Conservation (phyloP, 2,797 vertebrate genomes). For the Argyrosomus regius region DNA sequence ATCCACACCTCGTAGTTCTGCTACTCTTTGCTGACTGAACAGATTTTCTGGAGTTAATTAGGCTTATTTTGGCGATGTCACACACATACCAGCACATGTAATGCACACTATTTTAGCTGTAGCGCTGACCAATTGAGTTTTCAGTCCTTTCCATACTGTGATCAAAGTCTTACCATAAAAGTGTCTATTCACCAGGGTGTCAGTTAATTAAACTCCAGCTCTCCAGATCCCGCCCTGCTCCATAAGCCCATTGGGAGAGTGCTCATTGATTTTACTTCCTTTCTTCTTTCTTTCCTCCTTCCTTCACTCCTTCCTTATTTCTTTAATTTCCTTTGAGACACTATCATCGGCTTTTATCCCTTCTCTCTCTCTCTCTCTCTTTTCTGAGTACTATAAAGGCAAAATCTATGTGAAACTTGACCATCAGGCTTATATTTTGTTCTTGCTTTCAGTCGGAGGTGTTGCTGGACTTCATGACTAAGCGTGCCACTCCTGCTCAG, state of each 20-base stretch:
- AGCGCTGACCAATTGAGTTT: conserved; percentile 28
- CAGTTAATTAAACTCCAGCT: conserved; percentile 64
- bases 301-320: not conserved
- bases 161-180: conserved; percentile 49
- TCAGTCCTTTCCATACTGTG: conserved; percentile 25
- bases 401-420: not conserved
- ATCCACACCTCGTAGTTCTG: no score
- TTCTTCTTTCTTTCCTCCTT: conserved; percentile 12
- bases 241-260: conserved; percentile 19
- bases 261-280: conserved; percentile 50
- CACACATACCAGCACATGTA: not conserved
- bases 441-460: conserved; percentile 65
- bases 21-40: not conserved
- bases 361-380: not conserved
- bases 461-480: conserved; percentile 63
- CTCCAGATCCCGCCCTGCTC: conserved; percentile 16
- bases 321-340: conserved; percentile 44
- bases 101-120: not conserved
- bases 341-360: not conserved
- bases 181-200: conserved; percentile 37
- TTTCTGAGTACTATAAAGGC: not conserved
- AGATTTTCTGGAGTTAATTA: not conserved
- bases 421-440: conserved; percentile 2
- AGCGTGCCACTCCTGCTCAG: conserved; percentile 58
- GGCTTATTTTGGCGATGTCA: not conserved